phyloP scores from a whole-genome alignment of 2,113 vertebrate species.

The Pterocles gutturalis region DNA sequence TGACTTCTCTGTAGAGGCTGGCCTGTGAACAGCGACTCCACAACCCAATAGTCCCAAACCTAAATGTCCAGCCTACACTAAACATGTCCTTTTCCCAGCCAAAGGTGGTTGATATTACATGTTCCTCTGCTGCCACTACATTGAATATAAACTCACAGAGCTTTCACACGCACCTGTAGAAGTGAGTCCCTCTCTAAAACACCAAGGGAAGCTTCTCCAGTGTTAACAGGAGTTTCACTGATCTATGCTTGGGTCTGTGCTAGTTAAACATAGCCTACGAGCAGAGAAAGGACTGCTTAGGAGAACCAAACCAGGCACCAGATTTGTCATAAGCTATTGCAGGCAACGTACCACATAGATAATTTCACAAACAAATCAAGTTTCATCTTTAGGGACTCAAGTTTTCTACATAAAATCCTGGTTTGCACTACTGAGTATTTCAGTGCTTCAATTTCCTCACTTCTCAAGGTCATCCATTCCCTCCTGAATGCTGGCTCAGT shows the following conservation, averaged over 20 bases:
- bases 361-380: not conserved
- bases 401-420: not conserved
- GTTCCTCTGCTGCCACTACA: not conserved
- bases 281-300: not conserved
- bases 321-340: not conserved
- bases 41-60: not conserved
- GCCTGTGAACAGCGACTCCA: not conserved
- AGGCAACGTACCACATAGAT: not conserved
- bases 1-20: not conserved
- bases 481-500: not conserved
- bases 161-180: not conserved
- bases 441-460: not conserved
- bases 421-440: not conserved
- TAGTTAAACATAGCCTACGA: not conserved
- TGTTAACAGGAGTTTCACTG: not conserved
- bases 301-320: not conserved
- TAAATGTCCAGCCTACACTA: not conserved
- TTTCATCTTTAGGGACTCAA: not conserved
- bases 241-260: accelerated
- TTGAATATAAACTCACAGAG: not conserved
- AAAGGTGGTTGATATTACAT: not conserved
- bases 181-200: not conserved
- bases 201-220: accelerated
- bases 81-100: not conserved
- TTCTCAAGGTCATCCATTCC: not conserved